Percentiles rank a stretch among this genome's conserved stretches.
These are phyloP conservation scores for Mermis nigrescens DNA, from an alignment of 2,888 invertebrate genomes.

Conservation along the genomic window DNA sequence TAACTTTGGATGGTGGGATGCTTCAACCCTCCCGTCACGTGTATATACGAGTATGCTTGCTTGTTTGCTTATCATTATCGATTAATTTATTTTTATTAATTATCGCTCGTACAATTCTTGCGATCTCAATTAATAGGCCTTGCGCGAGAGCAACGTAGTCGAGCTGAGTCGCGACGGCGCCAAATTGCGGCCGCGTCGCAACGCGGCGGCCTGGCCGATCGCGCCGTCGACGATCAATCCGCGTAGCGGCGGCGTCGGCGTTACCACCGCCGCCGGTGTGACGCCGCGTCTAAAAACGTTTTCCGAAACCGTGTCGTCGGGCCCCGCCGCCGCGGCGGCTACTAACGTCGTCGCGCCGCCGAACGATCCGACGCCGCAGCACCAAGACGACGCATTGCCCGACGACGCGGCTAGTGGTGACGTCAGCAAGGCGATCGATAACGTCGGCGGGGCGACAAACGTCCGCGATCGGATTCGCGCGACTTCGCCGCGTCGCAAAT, in stretches of 20 bases:
- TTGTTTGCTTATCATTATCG: too few relatives aligned
- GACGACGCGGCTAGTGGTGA: background rate
- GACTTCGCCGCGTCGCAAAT: background rate
- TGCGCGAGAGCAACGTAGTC: constrained; percentile 62
- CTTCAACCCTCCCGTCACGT: too few relatives aligned
- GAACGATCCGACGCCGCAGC: background rate
- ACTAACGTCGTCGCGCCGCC: too few relatives aligned
- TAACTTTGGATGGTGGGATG: too few relatives aligned
- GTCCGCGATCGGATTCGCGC: background rate
- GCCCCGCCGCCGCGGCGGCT: background rate
- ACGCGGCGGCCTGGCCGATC: constrained; percentile 64
- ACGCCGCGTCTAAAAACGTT: background rate
- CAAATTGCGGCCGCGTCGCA: constrained; percentile 45
- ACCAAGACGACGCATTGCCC: background rate
- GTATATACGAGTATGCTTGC: too few relatives aligned
- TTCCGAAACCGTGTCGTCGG: background rate
- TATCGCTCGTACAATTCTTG: background rate
- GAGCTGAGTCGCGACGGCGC: constrained; percentile 50
- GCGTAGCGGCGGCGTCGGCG: constrained; percentile 22
- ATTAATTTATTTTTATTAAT: too few relatives aligned
- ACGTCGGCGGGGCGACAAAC: background rate
- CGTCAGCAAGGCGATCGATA: background rate
- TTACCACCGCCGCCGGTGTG: background rate
- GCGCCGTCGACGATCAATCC: constrained; percentile 17
- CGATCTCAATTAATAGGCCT: constrained; percentile 35